Percentiles rank a stretch among this genome's conserved stretches.
phyloP scores from a whole-genome alignment of 2,797 vertebrate genomes.

The Bucorvus abyssinicus region DNA sequence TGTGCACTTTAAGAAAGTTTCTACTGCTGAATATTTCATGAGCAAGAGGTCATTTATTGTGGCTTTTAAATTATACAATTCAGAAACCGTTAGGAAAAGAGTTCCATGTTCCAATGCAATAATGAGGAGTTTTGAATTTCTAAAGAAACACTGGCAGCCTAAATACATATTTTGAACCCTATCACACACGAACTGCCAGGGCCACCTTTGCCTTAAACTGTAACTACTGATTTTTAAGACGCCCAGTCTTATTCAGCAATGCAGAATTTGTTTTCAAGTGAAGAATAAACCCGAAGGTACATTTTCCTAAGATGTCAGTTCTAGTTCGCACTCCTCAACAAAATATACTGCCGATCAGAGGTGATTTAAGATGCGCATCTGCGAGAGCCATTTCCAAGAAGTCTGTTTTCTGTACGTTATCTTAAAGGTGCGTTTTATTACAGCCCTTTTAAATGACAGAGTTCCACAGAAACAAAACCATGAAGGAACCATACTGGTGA shows the following conservation, averaged over 20 bases:
- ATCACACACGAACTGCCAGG: background rate
- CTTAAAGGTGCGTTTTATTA: background rate
- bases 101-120: background rate
- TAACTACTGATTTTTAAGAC: slow-evolving; percentile 13
- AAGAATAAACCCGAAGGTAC: background rate
- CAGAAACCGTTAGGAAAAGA: slow-evolving; percentile 6
- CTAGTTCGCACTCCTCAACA: background rate
- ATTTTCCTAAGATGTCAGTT: background rate
- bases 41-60: slow-evolving; percentile 60
- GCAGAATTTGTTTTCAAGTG: background rate
- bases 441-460: background rate
- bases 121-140: background rate
- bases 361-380: background rate
- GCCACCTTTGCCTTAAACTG: background rate
- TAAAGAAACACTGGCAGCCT: background rate
- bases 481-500: background rate
- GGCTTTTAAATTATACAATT: slow-evolving; percentile 38
- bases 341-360: background rate
- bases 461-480: background rate
- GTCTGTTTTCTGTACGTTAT: background rate
- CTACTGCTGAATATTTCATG: slow-evolving; percentile 67
- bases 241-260: background rate
- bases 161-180: slow-evolving; percentile 2
- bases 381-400: background rate
- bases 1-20: slow-evolving; percentile 45